Conservation (phyloP, 2,113 vertebrate species). For the Ellobius talpinus region DNA sequence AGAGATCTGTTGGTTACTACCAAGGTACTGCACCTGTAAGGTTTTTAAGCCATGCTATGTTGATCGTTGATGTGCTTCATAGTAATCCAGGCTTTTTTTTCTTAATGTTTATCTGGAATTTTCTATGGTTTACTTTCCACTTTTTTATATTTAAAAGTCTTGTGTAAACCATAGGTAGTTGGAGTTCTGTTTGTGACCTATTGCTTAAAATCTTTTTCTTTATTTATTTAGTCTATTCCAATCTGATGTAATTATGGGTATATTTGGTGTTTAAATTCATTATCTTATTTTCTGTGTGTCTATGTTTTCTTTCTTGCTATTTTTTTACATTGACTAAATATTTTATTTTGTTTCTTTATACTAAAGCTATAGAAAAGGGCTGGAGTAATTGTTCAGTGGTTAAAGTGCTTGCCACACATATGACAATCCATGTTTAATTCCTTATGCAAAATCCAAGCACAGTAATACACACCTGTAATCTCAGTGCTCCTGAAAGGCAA, state of each 20-base stretch:
- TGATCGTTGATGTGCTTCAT: not conserved
- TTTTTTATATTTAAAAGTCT: not conserved
- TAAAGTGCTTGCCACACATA: not conserved
- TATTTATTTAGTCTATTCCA: not conserved
- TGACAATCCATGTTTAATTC: not conserved
- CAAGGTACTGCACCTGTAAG: not conserved
- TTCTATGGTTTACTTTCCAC: not conserved
- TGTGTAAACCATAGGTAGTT: not conserved
- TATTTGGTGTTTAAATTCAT: slow-evolving; percentile 27
- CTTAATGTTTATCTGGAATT: not conserved
- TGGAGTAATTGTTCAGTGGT: not conserved
- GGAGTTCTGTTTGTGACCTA: not conserved
- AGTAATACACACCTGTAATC: not conserved
- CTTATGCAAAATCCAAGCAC: not conserved
- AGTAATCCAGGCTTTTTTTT: not conserved
- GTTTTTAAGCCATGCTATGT: not conserved
- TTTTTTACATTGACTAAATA: not conserved
- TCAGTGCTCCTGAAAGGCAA: not conserved
- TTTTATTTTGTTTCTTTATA: slow-evolving; percentile 48
- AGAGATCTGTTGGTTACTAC: not conserved
- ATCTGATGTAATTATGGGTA: not conserved
- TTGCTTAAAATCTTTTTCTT: slow-evolving; percentile 1
- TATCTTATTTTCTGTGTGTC: not conserved
- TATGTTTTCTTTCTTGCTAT: not conserved
- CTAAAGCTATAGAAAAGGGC: not conserved